phyloP scores from a whole-genome alignment of 2,888 invertebrate species.

The Heliconius sara region DNA sequence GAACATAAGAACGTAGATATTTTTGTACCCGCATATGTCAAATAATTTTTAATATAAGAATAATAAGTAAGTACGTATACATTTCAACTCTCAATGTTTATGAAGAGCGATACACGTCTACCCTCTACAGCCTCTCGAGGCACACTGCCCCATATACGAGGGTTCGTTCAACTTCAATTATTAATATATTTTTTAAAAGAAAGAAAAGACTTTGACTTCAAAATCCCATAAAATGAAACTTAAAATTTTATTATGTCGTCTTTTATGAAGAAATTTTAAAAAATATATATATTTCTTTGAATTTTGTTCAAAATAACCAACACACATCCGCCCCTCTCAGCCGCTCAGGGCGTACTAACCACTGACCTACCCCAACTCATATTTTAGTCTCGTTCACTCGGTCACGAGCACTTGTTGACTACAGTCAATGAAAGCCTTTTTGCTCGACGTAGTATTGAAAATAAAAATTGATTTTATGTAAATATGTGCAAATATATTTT shows the following conservation, averaged over 20 bases:
- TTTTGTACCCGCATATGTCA: too few relatives aligned
- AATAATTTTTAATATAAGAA: too few relatives aligned
- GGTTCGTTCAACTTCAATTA: not conserved
- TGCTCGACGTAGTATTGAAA: not conserved
- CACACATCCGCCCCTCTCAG: not conserved
- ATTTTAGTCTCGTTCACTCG: not conserved
- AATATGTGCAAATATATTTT: not conserved
- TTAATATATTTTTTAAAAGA: not conserved
- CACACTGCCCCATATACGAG: conserved; percentile 7
- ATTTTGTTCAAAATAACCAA: not conserved
- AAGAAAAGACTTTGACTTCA: too few relatives aligned
- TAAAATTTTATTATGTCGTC: too few relatives aligned
- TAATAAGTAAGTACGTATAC: not conserved
- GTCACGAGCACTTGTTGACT: not conserved
- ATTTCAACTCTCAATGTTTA: not conserved
- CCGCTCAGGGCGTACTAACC: conserved; percentile 12
- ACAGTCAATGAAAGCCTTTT: conserved; percentile 11
- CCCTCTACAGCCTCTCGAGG: conserved; percentile 8
- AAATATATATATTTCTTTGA: not conserved
- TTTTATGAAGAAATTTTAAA: not conserved
- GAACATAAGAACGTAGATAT: not conserved
- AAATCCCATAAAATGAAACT: too few relatives aligned
- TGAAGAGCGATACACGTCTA: not conserved
- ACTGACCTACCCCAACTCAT: conserved; percentile 17
- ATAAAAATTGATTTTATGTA: not conserved